Evolutionary conservation across 2,113 vertebrate genomes (phyloP).

Genomic region (Herpailurus yagouaroundi): DNA sequence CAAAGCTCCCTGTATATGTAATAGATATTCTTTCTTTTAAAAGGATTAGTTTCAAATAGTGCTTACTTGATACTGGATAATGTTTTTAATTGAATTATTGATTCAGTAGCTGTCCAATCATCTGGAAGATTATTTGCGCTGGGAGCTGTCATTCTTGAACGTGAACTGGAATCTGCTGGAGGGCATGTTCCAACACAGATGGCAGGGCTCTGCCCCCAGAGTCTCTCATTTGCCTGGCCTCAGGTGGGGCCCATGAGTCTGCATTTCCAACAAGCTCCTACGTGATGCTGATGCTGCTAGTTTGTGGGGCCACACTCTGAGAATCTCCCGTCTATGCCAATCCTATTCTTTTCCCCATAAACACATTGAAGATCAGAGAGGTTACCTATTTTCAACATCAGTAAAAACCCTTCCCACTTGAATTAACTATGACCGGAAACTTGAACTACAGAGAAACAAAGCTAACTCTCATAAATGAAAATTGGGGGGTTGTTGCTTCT

Average conservation of each 20-base stretch:
- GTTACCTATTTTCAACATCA: neutral
- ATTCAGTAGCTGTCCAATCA: neutral
- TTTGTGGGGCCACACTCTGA: neutral
- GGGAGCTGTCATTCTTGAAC: neutral
- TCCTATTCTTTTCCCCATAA: neutral
- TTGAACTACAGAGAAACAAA: neutral
- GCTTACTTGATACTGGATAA: neutral
- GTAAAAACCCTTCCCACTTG: neutral
- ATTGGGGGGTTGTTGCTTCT: neutral
- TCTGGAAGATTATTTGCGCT: neutral
- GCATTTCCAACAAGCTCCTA: neutral
- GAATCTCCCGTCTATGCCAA: neutral
- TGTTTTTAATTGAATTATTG: neutral
- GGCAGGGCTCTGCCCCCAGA: neutral
- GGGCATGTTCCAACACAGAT: neutral
- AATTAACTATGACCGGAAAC: neutral
- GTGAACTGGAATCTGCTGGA: neutral
- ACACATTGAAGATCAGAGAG: neutral
- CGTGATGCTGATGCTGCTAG: rapidly evolving
- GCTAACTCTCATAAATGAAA: neutral
- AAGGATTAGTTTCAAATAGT: neutral
- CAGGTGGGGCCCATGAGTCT: neutral
- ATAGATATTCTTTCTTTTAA: neutral
- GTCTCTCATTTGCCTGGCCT: neutral
- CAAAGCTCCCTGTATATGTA: neutral